Percentiles rank a stretch among this genome's conserved stretches.
Conservation (phyloP, 1,140 invertebrate species). For the Theocolax elegans region DNA sequence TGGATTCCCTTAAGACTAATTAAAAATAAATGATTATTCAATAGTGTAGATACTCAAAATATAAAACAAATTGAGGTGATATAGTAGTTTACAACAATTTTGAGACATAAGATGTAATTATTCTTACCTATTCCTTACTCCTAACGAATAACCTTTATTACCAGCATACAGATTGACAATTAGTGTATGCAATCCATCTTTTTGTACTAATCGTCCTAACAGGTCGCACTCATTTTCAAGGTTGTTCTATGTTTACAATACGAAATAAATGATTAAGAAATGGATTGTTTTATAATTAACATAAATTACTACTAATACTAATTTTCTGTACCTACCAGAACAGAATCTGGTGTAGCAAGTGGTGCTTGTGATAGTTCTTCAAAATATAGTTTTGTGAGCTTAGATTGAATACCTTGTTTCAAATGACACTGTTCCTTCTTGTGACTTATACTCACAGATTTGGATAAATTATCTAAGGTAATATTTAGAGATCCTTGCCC, state of each 20-base stretch:
- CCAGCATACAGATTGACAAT: slow-evolving; percentile 91
- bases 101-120: background rate
- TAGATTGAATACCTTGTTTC: slow-evolving; percentile 63
- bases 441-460: slow-evolving; percentile 41
- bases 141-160: slow-evolving; percentile 91
- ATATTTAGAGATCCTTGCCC: slow-evolving; percentile 49
- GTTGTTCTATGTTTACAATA: slow-evolving; percentile 67
- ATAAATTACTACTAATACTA: background rate
- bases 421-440: slow-evolving; percentile 61
- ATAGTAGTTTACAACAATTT: background rate
- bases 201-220: slow-evolving; percentile 84
- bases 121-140: slow-evolving; percentile 71
- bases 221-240: slow-evolving; percentile 81
- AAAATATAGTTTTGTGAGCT: slow-evolving; percentile 65
- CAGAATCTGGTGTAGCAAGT: slow-evolving; percentile 64
- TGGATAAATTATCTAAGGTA: slow-evolving; percentile 51
- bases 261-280: slow-evolving; percentile 9
- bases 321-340: slow-evolving; percentile 54
- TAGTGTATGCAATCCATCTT: slow-evolving; percentile 87
- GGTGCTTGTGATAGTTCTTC: slow-evolving; percentile 64
- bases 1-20: slow-evolving; percentile 60
- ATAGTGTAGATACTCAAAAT: background rate
- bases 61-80: background rate
- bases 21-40: slow-evolving; percentile 23
- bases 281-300: background rate